Base-by-base conservation (phyloP, 2,113 vertebrate genomes). In the Seriola quinqueradiata region DNA sequence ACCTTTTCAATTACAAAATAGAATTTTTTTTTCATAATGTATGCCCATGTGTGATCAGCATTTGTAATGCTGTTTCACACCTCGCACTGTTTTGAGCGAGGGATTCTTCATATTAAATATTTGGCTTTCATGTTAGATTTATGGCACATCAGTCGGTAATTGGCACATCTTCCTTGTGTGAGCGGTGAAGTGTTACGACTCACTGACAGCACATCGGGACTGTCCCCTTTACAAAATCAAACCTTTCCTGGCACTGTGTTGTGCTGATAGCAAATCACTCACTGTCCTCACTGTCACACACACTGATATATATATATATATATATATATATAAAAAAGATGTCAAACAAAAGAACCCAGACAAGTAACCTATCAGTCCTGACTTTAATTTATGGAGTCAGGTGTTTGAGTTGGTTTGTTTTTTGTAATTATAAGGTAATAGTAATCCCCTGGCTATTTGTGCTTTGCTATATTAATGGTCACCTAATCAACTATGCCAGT, bases 71-170 rank as follows among this genome's bases (percentile, higher is more conserved):
- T 40, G 8, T n/a, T 28, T 9, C 19, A 73, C 54, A 50, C 21
- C 5, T 40, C 36, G 10, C 21, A 25, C 7, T 65, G 58, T 59
- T 70, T 52, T n/a, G 1, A 75, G 70, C 36, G 2, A 72, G 44
- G 19, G 13, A 32, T 32, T 28, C 2, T 59, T 36, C 3, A 16
- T 69, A 36, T 67, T 68, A 70, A 21, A 60, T 66, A 28, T 55
- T 34, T 61, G 34, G 21, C 68, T 54, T 84, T 77, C 44, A 72
- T 70, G 54, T 87, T 68, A 67, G n/a, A 85, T 79, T 73, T 72
- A 70, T 75, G 48, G 5, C 23, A 79, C 19, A 38, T 63, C 55
- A 52, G 52, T 36, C 19, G 2, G 32, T 76, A 81, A 84, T 50
- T 76, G 77, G 54, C 83, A 77, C 34, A 38, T 79, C 66, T 76